A percentile compares a stretch with the other conserved stretches of the same genome.
These are phyloP conservation scores for Palythoa heliodiscus DNA, from an alignment of 92 coral and sea anemone genomes.

Conservation along the genomic window DNA sequence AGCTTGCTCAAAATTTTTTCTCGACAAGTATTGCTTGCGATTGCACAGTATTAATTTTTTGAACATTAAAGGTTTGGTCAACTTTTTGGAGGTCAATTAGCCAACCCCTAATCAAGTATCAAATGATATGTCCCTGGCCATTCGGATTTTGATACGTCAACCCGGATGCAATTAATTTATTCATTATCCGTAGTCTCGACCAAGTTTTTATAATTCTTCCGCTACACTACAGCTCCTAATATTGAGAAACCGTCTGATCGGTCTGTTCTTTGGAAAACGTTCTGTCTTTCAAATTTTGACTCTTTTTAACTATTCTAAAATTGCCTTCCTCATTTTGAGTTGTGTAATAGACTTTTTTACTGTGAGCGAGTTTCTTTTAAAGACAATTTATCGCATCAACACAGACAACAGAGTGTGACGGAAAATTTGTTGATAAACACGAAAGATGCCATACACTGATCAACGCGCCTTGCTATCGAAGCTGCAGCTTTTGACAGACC, in stretches of 20 bases:
- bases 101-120: too few species aligned
- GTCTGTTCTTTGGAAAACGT: constrained; percentile 4
- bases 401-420: constrained; percentile 22
- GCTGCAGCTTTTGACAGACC: constrained; percentile 30
- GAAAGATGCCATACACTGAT: constrained; percentile 34
- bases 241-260: neutral
- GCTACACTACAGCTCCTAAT: neutral
- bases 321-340: neutral
- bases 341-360: neutral
- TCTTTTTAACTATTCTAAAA: neutral
- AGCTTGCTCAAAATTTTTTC: too few species aligned
- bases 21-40: too few species aligned
- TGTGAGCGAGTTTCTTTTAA: neutral
- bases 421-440: neutral
- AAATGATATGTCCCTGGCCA: too few species aligned
- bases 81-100: too few species aligned
- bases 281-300: neutral
- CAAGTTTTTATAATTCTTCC: neutral
- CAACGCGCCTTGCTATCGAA: constrained; percentile 40
- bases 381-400: neutral
- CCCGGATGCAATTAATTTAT: neutral
- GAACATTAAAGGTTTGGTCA: too few species aligned
- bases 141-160: too few species aligned
- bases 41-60: too few species aligned
- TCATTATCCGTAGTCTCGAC: neutral